phyloP scores from a whole-genome alignment of 2,888 invertebrate genomes.

The Therioaphis trifolii region DNA sequence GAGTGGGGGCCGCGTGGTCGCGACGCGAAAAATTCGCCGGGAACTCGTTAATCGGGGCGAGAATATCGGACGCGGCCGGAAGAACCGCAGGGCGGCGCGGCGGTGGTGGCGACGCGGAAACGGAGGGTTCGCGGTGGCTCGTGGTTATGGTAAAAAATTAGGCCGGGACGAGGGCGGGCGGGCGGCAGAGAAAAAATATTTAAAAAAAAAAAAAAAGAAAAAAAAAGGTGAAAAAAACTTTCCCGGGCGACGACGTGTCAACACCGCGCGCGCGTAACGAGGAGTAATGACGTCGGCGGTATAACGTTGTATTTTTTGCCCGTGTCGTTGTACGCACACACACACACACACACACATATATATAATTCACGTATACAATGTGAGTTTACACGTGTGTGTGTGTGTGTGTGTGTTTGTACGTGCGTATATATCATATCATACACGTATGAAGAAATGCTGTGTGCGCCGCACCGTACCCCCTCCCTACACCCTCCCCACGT shows the following conservation, averaged over 20 bases:
- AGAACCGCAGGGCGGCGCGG: background rate
- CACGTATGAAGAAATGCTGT: too few relatives aligned
- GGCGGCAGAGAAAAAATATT: background rate
- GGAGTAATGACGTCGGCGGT: slow-evolving; percentile 40
- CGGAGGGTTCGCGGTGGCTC: too few relatives aligned
- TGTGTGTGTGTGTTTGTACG: too few relatives aligned
- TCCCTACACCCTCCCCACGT: too few relatives aligned
- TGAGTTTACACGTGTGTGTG: too few relatives aligned
- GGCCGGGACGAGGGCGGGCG: background rate
- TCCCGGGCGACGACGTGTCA: slow-evolving; percentile 33
- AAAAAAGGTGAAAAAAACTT: background rate
- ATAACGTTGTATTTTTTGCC: slow-evolving; percentile 4
- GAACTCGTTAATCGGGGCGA: background rate
- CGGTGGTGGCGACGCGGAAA: background rate
- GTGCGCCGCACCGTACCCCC: too few relatives aligned
- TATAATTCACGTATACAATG: too few relatives aligned
- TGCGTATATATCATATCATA: too few relatives aligned
- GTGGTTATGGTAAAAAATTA: slow-evolving; percentile 57
- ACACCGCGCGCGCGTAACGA: slow-evolving; percentile 28
- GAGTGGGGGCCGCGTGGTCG: too few relatives aligned
- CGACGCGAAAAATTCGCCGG: background rate
- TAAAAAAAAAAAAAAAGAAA: too few relatives aligned
- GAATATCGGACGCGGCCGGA: background rate
- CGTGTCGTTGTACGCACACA: background rate
- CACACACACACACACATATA: too few relatives aligned